Evolutionary conservation across 2,888 invertebrate species (phyloP), one percentile per base, ranked within the genome.

Genomic region (Micropterix aruncella): DNA sequence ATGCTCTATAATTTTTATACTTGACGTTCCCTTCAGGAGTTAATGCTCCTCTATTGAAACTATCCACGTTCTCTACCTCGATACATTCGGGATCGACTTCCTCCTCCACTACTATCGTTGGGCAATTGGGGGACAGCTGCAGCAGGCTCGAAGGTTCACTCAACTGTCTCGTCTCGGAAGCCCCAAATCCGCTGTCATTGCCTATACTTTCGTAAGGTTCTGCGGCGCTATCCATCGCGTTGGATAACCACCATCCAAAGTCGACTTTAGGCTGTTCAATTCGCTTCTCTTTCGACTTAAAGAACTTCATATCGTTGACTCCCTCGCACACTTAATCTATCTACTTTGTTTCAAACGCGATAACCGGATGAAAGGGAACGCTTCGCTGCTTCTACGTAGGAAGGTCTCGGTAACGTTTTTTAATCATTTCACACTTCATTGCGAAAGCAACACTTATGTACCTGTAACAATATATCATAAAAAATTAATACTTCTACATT

Each of bases 21-120:
- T 63, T 65, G 43, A 64, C 61, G 57, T 66, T 63, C 43, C 63
- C 65, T 46, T 68, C 67, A 2, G 65, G 62, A 16, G 62, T 62
- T 36, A 63, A 56, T 2, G 57, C 51, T 42, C 53, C 52, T 45
- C 57, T 45, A 48, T 58, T 55, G 53, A 62, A 63, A 53, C 59
- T 55, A 44, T 57, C 60, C 43, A 59, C 49, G 37, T 45, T 38
- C n/a, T 50, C 48, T 19, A 51, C 49, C 43, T 51, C 47, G 18
- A 50, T 49, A 7, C 50, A 56, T 47, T 52, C 56, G 3, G 67
- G 62, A 45, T 66, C 62, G 41, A 60, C 56, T 50, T 66, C 60
- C 49, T 63, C 60, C 47, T 67, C 63, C 54, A 53, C 55, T 38
- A 45, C 46, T 45, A 56, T 47, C 55, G 49, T 55, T 48, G 50